Evolutionary conservation across 2,797 vertebrate species (phyloP).

Genomic region (Cetoscarus ocellatus): DNA sequence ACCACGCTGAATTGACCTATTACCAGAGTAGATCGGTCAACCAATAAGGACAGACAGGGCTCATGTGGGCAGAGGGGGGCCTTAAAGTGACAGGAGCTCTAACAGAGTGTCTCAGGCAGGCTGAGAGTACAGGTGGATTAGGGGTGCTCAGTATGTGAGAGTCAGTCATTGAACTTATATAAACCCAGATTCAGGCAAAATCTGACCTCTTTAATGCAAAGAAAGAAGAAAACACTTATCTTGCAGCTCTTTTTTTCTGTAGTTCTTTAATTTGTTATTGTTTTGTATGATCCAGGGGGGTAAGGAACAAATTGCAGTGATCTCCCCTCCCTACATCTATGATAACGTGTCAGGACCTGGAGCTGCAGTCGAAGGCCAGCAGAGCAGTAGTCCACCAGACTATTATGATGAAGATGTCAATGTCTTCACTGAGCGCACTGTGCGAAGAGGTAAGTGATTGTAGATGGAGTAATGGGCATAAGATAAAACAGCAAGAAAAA

Average conservation of each 20-base stretch:
- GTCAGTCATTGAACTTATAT: too few species aligned
- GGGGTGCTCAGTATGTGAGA: too few species aligned
- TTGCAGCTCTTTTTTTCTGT: not conserved
- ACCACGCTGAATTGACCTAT: too few species aligned
- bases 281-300: slow-evolving; percentile 43
- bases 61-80: too few species aligned
- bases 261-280: not conserved
- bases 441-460: slow-evolving; percentile 78
- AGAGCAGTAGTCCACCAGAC: slow-evolving; percentile 56
- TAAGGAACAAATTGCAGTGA: slow-evolving; percentile 54
- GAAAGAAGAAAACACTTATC: not conserved
- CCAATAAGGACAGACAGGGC: too few species aligned
- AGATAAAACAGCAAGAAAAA: not conserved
- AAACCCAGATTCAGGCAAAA: too few species aligned
- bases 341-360: slow-evolving; percentile 33
- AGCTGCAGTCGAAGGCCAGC: not conserved
- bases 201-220: not conserved
- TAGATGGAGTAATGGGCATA: not conserved
- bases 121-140: too few species aligned
- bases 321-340: slow-evolving; percentile 59
- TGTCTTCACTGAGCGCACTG: slow-evolving; percentile 71
- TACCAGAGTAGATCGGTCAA: too few species aligned
- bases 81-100: too few species aligned
- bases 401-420: slow-evolving; percentile 53
- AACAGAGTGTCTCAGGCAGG: too few species aligned